Conservation (phyloP, 2,888 invertebrate genomes). For the Dynastes tityus region DNA sequence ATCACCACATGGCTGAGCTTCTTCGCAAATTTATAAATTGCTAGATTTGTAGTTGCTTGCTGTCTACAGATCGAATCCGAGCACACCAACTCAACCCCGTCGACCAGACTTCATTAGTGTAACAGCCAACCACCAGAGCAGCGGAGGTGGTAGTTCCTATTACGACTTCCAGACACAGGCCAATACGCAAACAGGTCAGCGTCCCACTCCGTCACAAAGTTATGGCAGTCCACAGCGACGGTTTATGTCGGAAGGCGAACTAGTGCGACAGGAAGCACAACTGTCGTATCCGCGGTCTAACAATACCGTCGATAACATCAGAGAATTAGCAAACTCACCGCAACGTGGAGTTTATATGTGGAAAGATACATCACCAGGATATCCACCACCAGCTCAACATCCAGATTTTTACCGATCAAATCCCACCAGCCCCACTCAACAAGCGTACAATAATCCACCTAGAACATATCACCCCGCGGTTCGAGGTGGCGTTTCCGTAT, state of each 20-base stretch:
- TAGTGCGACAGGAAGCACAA: constrained; percentile 79
- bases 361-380: constrained; percentile 84
- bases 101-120: constrained; percentile 92
- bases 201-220: constrained; percentile 66
- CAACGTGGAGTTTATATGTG: constrained; percentile 87
- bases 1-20: constrained; percentile 39
- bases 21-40: constrained; percentile 53
- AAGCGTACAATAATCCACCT: constrained; percentile 66
- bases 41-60: constrained; percentile 64
- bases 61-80: constrained; percentile 88
- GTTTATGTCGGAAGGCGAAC: constrained; percentile 88
- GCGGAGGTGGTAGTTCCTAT: constrained; percentile 59
- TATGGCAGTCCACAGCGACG: constrained; percentile 65
- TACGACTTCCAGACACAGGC: constrained; percentile 70
- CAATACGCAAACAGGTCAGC: constrained; percentile 59
- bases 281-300: constrained; percentile 80
- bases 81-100: constrained; percentile 91
- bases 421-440: constrained; percentile 82
- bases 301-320: constrained; percentile 88
- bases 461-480: constrained; percentile 77
- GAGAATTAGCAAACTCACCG: constrained; percentile 90
- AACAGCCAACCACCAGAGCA: constrained; percentile 62
- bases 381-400: constrained; percentile 70
- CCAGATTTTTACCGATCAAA: constrained; percentile 74
- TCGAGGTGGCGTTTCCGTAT: constrained; percentile 80